Base-by-base conservation (phyloP, 1,140 invertebrate genomes). In the Camponotus floridanus region DNA sequence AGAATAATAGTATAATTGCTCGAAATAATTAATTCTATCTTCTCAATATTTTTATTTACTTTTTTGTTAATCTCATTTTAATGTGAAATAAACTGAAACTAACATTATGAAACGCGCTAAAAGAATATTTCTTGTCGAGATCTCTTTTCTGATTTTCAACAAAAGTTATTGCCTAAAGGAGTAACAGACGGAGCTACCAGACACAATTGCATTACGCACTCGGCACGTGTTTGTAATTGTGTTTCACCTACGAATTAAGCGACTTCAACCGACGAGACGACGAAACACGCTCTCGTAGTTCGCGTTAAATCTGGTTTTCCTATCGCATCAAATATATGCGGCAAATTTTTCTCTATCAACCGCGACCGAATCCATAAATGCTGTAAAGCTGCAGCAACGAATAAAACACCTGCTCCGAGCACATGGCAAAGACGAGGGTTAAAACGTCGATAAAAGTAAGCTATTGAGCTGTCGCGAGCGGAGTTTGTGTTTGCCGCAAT, bases 401-500 rank as follows among this genome's bases (percentile, higher is more conserved):
- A 84, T 85, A 87, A 78, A 70, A 65, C 31, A 57, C 21, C 36
- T 67, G 68, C 51, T 76, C 61, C 51, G 36, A 67, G 13, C 36
- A 42, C 80, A 55, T 67, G 74, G 6, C 26, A 31, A 36, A 86
- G 61, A 73, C 42, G 31, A 51, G 70, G 81, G 81, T 79, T 57
- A 51, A 88, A 81, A 59, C 62, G 76, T 74, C 76, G 84, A 89
- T 89, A 89, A 89, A 86, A 71, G 61, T n/a, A 21, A 59, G 67
- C 73, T 79, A 65, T 65, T n/a, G 48, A 21, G 33, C 48, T 13
- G 51, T 13, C 36, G 67, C 42, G 73, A 45, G 18, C 9, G 39
- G 39, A 51, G 4, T 21, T 18, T 9, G 31, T 68, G 55, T 64
- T 26, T 26, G 33, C 74, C 15, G 67, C 48, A 48, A 64, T 68